Evolutionary conservation across 1,140 invertebrate genomes (phyloP), one percentile per base, ranked within the genome.

Genomic region (Maniola jurtina): DNA sequence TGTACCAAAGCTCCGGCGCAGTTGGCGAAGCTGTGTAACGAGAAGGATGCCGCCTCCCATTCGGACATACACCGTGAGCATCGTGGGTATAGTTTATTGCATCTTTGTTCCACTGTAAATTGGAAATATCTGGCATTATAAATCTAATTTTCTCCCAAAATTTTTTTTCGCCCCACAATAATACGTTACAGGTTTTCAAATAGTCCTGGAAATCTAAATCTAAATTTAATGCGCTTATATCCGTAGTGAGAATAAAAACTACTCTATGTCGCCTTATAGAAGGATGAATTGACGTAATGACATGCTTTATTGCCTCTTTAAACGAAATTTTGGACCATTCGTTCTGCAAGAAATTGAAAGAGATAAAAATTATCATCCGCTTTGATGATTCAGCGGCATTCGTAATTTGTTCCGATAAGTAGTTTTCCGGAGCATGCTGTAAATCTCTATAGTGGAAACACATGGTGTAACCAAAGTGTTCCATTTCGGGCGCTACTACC

Each of bases 61-160:
- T 91, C 55, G 89, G 89, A 74, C 88, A 84, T 16, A 90, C 81
- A 59, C 83, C 80, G 65, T 89, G 89, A 66, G 83, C 87, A 69
- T 90, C 80, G 65, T 89, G 89, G 65, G 83, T 88, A 69, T 90
- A 91, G 78, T 91, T 91, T 40, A 88, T 77, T 65, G 84, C 80
- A 63, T 90, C 90, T 76, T 92, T 91, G 64, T 92, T 92, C 89
- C 89, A 92, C 72, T 92, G 91, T 60, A 92, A 84, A 71, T 91
- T 92, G 42, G 89, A 88, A 73, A 89, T 95, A 71, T 97, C 96
- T 6, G 97, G 97, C 94, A 98, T 95, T 16, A 95, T 94, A 90
- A 95, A 97, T 54, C 95, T 93, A 38, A 98, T 92, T 90, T 97
- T 97, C 73, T 97, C 95, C 96, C 96, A 98, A 89, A 98, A 98